Evolutionary conservation across 2,888 invertebrate genomes (phyloP).

Genomic region (Eupithecia inturbata): DNA sequence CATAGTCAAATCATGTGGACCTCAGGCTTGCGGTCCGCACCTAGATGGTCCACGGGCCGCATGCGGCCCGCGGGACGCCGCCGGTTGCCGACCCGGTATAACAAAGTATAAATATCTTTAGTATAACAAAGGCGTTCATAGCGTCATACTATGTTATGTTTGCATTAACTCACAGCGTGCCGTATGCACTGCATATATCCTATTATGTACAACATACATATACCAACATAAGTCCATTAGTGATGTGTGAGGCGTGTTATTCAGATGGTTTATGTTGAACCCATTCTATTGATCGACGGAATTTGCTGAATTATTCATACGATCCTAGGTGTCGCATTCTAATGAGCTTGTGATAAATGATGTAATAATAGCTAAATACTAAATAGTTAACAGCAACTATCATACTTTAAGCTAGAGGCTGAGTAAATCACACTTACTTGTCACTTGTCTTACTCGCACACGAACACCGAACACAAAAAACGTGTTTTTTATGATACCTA

Average conservation of each 20-base stretch:
- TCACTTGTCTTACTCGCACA: no score
- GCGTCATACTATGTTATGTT: background rate
- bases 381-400: background rate
- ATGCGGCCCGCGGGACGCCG: no score
- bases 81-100: no score
- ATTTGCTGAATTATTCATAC: conserved; percentile 45
- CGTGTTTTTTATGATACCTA: no score
- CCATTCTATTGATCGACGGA: conserved; percentile 37
- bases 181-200: background rate
- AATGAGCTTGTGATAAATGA: conserved; percentile 36
- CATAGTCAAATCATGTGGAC: no score
- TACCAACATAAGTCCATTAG: conserved; percentile 26
- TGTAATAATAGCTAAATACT: conserved; percentile 27
- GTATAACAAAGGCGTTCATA: background rate
- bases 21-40: no score
- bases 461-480: no score
- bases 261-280: conserved; percentile 24
- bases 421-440: no score
- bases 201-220: background rate
- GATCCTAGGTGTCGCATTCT: conserved; percentile 38
- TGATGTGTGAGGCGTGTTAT: conserved; percentile 24
- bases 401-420: background rate
- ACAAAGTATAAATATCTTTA: no score
- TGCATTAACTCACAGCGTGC: background rate
- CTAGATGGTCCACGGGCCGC: no score